phyloP scores from a whole-genome alignment of 2,113 vertebrate genomes.

The Plecturocebus donacophilus region DNA sequence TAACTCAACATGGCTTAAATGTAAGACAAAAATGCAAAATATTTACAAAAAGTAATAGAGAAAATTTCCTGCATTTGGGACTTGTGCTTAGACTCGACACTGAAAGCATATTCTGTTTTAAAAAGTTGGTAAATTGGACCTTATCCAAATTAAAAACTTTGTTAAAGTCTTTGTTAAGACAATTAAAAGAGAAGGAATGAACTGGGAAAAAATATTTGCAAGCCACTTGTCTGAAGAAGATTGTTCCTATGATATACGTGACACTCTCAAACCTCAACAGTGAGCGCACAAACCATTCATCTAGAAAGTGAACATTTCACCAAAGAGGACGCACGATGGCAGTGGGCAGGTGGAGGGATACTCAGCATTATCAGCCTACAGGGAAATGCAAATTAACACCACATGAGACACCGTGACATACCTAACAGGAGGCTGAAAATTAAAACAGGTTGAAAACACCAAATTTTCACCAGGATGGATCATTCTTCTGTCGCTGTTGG shows the following conservation, averaged over 20 bases:
- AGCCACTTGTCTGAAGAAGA: rapidly evolving
- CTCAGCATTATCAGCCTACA: neutral
- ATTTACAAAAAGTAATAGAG: neutral
- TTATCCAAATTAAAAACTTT: neutral
- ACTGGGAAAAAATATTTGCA: rapidly evolving
- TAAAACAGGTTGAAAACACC: rapidly evolving
- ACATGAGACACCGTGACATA: rapidly evolving
- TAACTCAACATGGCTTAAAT: no score
- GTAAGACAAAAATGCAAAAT: neutral
- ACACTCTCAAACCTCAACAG: neutral
- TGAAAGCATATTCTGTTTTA: neutral
- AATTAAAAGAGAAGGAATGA: rapidly evolving
- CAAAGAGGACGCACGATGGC: neutral
- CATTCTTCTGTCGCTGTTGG: rapidly evolving
- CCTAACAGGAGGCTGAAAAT: neutral
- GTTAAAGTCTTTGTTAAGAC: no score
- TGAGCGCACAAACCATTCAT: neutral
- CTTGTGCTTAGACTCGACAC: neutral
- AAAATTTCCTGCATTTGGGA: no score
- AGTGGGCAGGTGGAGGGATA: rapidly evolving
- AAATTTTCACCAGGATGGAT: no score
- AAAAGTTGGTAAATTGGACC: rapidly evolving
- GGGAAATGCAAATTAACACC: neutral
- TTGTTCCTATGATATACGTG: rapidly evolving
- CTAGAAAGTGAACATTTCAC: neutral